phyloP scores from a whole-genome alignment of 2,113 vertebrate species.

The Leptobrachium leishanense region DNA sequence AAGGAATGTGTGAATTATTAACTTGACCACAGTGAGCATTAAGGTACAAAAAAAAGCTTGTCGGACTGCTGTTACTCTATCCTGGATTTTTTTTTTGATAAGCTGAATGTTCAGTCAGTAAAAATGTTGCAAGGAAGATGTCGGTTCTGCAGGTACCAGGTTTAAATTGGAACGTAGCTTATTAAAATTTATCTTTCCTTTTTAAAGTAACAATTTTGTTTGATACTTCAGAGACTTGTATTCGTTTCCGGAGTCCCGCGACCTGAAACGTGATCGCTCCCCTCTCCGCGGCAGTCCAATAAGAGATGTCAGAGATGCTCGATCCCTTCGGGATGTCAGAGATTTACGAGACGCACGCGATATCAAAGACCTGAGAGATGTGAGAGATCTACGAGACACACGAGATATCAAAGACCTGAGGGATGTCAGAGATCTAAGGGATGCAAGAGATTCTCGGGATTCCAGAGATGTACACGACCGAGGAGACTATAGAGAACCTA shows the following conservation, averaged over 20 bases:
- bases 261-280: conserved; percentile 71
- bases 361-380: conserved; percentile 58
- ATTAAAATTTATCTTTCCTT: background rate
- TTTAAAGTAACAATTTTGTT: conserved; percentile 25
- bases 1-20: too few species aligned
- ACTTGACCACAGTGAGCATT: too few species aligned
- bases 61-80: too few species aligned
- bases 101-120: too few species aligned
- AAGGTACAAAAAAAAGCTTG: too few species aligned
- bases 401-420: conserved; percentile 55
- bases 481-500: conserved; percentile 71
- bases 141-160: too few species aligned
- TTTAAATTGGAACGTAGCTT: too few species aligned
- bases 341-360: conserved; percentile 38
- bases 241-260: conserved; percentile 74
- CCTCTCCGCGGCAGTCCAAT: conserved; percentile 75
- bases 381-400: conserved; percentile 23
- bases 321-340: conserved; percentile 45
- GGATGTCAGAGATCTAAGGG: conserved; percentile 59
- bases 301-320: conserved; percentile 67
- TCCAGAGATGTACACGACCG: conserved; percentile 73
- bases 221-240: conserved; percentile 73
- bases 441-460: conserved; percentile 70
- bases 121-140: too few species aligned
- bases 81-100: too few species aligned